phyloP scores from a whole-genome alignment of 1,140 invertebrate species.

The Portunus trituberculatus region DNA sequence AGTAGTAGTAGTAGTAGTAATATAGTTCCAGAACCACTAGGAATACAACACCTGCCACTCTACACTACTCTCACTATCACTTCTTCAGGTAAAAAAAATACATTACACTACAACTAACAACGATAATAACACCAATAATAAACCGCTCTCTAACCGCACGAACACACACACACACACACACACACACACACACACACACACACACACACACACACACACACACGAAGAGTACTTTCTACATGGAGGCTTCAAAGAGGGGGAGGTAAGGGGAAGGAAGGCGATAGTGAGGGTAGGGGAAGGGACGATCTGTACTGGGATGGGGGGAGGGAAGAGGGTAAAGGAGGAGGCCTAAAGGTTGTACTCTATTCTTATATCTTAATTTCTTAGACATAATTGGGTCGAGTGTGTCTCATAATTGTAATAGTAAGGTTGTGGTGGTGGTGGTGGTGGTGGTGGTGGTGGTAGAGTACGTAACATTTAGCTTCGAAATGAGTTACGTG shows the following conservation, averaged over 20 bases:
- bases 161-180: background rate
- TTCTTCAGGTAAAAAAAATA: too few species aligned
- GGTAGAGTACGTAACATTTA: background rate
- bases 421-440: background rate
- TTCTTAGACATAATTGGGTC: background rate
- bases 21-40: too few species aligned
- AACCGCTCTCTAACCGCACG: background rate
- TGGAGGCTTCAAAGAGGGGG: background rate
- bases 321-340: background rate
- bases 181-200: background rate
- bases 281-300: too few species aligned
- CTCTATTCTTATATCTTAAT: background rate
- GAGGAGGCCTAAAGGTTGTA: too few species aligned
- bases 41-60: too few species aligned
- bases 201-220: slow-evolving; percentile 11
- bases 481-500: too few species aligned
- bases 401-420: background rate
- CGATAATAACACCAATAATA: background rate
- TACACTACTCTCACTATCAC: too few species aligned
- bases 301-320: too few species aligned
- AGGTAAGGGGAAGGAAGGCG: background rate
- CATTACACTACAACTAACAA: too few species aligned
- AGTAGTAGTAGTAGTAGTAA: background rate
- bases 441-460: slow-evolving; percentile 21
- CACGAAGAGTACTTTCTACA: background rate